phyloP scores from a whole-genome alignment of 1,140 invertebrate genomes.

The Paralvinella palmiformis region DNA sequence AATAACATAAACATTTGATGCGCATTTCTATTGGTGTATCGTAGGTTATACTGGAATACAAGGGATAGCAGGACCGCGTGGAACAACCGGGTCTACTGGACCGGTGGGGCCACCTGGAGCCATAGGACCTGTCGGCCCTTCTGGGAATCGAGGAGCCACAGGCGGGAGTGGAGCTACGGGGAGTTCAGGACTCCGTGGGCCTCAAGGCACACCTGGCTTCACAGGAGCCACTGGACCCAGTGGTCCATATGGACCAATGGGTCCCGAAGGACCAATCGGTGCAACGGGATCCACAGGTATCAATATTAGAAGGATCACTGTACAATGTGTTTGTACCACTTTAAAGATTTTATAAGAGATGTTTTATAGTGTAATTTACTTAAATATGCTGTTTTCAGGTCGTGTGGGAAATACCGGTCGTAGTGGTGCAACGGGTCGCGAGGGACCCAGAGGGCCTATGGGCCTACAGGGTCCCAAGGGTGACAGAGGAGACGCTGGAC shows the following conservation, averaged over 20 bases:
- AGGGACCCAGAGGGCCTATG: background rate
- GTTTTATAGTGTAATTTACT: background rate
- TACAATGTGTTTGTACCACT: background rate
- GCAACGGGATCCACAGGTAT: background rate
- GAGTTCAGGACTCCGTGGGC: background rate
- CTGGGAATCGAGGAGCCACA: background rate
- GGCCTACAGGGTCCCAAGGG: background rate
- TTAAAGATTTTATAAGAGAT: background rate
- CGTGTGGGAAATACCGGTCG: background rate
- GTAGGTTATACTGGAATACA: background rate
- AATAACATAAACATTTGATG: background rate
- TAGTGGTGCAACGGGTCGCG: background rate
- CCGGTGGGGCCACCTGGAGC: background rate
- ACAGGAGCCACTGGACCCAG: constrained; percentile 4
- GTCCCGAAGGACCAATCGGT: background rate
- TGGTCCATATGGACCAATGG: background rate
- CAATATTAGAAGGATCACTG: background rate
- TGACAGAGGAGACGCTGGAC: background rate
- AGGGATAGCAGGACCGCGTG: background rate
- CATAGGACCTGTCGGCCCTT: background rate
- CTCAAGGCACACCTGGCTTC: background rate
- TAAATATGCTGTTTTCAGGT: background rate
- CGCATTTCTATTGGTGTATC: background rate
- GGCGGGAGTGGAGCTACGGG: background rate
- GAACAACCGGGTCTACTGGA: background rate